Base-by-base conservation (phyloP, 2,888 invertebrate genomes). In the Tortricodes alternella region DNA sequence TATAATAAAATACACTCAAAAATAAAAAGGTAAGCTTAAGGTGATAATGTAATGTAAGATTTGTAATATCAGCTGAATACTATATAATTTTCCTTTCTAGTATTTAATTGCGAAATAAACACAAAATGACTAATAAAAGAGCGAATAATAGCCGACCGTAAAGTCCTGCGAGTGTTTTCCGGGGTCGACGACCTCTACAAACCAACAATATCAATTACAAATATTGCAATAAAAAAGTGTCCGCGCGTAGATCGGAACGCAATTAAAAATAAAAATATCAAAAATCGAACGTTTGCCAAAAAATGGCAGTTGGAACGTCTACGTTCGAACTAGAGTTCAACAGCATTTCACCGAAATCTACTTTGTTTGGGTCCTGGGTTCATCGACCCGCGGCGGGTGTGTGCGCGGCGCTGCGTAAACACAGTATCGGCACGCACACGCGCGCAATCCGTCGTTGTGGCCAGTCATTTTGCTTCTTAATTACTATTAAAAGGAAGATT, bases 331-430 rank as follows among this genome's bases (percentile, higher is more conserved):
- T 86, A 83, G 86, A 84, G 90, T 89, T 89, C 89, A 89, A 88
- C 81, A 88, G 80, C 89, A 84, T 87, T 89, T 87, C 88, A 89
- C 89, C 89, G 86, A 89, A 90, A 86, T 89, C 86, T 83, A 89
- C 89, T 86, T 88, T 89, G 89, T 90, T 89, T 89, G 89, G 89
- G 89, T 87, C 85, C 83, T 69, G 76, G 85, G 91, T 86, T 88
- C 89, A 78, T 79, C 69, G 90, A 83, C 82, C 80, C 64, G 63
- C 68, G 67, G 78, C 61, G 65, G 76, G 84, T 87, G 86, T 86
- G 89, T 82, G 83, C 76, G 78, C 80, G 76, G 74, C 79, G 73
- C 68, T 72, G 58, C 66, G 73, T 82, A 67, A 64, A 76, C 76
- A 73, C 70, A 60, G 64, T 70, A 68, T 66, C 72, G 71, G 70